phyloP scores from a whole-genome alignment of 2,797 vertebrate genomes.

The Clamator glandarius region DNA sequence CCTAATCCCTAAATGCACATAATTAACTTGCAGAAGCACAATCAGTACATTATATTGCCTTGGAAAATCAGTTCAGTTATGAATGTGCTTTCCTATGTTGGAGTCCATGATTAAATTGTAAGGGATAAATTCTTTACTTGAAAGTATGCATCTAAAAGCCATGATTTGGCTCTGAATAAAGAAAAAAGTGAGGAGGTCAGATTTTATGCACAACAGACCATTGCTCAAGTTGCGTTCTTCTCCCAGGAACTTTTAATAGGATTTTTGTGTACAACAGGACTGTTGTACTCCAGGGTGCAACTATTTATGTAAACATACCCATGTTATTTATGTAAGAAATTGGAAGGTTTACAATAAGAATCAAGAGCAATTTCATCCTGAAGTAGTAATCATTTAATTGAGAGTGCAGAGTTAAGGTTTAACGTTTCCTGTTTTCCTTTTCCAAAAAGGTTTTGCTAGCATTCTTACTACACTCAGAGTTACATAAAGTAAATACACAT shows the following conservation, averaged over 20 bases:
- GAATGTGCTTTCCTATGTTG: background rate
- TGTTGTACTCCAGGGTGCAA: conserved; percentile 54
- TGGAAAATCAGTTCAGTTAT: background rate
- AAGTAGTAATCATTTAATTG: conserved; percentile 58
- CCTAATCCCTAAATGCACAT: background rate
- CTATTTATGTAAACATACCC: conserved; percentile 39
- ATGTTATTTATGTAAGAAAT: conserved; percentile 50
- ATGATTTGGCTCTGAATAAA: background rate
- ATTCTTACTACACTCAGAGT: conserved; percentile 15
- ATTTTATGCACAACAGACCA: background rate
- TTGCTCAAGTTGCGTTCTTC: background rate
- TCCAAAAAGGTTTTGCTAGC: conserved; percentile 39
- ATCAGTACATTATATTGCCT: background rate
- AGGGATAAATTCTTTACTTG: background rate
- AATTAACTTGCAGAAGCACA: background rate
- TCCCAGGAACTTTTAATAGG: conserved; percentile 41
- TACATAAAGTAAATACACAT: background rate
- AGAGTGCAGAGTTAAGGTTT: conserved; percentile 26
- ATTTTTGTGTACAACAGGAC: conserved; percentile 57
- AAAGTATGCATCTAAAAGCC: background rate
- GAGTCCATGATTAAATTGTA: background rate
- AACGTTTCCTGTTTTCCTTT: conserved; percentile 36
- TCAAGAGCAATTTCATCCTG: conserved; percentile 56
- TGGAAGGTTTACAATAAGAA: conserved; percentile 57
- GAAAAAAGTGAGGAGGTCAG: background rate